These are phyloP conservation scores for Salminus brasiliensis DNA, from an alignment of 2,113 vertebrate species.

Conservation along the genomic window DNA sequence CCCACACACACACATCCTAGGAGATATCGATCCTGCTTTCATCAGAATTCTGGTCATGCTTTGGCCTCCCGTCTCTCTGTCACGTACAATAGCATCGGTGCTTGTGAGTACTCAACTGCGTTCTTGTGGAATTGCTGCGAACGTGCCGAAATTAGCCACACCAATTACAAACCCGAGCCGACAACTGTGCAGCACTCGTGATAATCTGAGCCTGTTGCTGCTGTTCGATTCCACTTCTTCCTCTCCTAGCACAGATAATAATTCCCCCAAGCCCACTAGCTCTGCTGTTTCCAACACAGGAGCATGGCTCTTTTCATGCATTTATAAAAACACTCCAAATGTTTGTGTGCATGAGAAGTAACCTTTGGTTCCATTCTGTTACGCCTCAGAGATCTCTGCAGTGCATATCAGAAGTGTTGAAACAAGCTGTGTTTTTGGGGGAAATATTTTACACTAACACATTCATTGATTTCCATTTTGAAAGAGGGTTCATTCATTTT, in stretches of 20 bases:
- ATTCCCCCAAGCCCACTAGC: slow-evolving; percentile 6
- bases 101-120: slow-evolving; percentile 59
- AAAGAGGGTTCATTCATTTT: no score
- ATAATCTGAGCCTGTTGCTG: slow-evolving; percentile 2
- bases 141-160: slow-evolving; percentile 56
- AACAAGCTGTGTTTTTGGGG: background rate
- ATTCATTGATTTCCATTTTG: no score
- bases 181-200: slow-evolving; percentile 8
- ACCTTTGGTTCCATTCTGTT: background rate
- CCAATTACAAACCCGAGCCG: slow-evolving; percentile 63
- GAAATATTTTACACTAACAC: no score
- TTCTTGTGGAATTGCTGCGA: slow-evolving; percentile 63
- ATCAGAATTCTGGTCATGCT: slow-evolving; percentile 74
- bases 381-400: background rate
- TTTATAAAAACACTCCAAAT: background rate
- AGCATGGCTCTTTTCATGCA: background rate
- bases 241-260: background rate
- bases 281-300: slow-evolving; percentile 6
- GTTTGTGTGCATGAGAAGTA: background rate
- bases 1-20: slow-evolving; percentile 51
- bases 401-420: background rate
- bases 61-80: slow-evolving; percentile 56
- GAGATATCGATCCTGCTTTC: slow-evolving; percentile 71
- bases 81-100: slow-evolving; percentile 59
- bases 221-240: background rate